A percentile compares a stretch with the other conserved stretches of the same genome.
These are phyloP conservation scores for Pagrus major DNA, from an alignment of 2,113 vertebrate species.

Conservation along the genomic window DNA sequence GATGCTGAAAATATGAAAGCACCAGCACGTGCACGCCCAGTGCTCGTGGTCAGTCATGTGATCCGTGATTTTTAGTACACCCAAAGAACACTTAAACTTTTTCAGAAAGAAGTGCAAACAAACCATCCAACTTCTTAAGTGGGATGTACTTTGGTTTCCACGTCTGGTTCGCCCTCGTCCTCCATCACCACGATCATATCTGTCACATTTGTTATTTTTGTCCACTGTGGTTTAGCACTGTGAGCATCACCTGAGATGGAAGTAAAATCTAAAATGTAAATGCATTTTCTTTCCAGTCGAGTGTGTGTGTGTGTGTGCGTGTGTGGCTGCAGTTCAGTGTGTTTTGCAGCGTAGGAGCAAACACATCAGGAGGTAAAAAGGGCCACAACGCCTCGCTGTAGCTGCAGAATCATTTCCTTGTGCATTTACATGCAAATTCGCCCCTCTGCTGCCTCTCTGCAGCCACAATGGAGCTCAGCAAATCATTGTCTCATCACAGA, in stretches of 20 bases:
- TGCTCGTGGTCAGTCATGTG: too few species aligned
- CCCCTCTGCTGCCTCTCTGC: conserved; percentile 66
- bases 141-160: background rate
- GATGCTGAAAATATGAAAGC: too few species aligned
- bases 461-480: conserved; percentile 75
- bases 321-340: conserved; percentile 8
- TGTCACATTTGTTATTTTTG: background rate
- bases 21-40: too few species aligned
- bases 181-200: background rate
- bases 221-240: background rate
- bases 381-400: conserved; percentile 34
- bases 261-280: conserved; percentile 69
- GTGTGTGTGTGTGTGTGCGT: conserved; percentile 39
- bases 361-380: conserved; percentile 57
- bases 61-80: too few species aligned
- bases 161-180: background rate
- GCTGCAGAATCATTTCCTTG: conserved; percentile 70
- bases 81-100: too few species aligned
- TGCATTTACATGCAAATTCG: conserved; percentile 83
- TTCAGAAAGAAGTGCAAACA: too few species aligned
- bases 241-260: conserved; percentile 34
- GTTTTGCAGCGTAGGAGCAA: conserved; percentile 42
- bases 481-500: conserved; percentile 81
- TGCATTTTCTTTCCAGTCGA: conserved; percentile 29
- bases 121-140: too few species aligned